Evolutionary conservation across 2,888 invertebrate genomes (phyloP).

Genomic region (Scaptomyza parva): DNA sequence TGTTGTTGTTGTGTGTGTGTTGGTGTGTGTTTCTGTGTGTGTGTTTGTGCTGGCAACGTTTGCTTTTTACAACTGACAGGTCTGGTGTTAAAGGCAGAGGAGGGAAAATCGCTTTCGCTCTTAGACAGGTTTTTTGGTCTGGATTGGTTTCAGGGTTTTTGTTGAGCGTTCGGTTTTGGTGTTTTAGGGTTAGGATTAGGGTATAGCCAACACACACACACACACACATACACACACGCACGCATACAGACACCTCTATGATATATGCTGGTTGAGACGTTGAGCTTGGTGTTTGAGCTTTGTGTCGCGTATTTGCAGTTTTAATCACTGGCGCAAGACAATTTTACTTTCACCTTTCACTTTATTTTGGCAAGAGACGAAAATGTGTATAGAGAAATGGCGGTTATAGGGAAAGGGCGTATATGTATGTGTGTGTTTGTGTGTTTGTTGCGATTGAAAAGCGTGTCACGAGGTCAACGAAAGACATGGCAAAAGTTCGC

Average conservation of each 20-base stretch:
- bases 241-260: background rate
- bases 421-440: background rate
- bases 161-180: conserved; percentile 20
- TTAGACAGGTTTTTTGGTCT: conserved; percentile 19
- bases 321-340: conserved; percentile 55
- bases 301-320: conserved; percentile 33
- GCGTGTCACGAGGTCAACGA: too few species aligned
- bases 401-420: background rate
- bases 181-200: conserved; percentile 10
- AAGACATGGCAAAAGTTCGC: too few species aligned
- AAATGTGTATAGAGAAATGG: too few species aligned
- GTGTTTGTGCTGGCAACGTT: conserved; percentile 21
- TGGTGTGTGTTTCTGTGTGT: background rate
- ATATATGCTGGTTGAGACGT: background rate
- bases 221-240: background rate
- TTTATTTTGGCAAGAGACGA: background rate
- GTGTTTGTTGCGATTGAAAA: too few species aligned
- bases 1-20: background rate
- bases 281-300: conserved; percentile 8
- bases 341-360: conserved; percentile 55
- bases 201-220: background rate
- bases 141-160: conserved; percentile 37
- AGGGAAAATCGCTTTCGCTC: conserved; percentile 11
- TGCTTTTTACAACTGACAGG: conserved; percentile 44
- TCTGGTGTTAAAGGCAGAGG: background rate